Conservation (phyloP, 2,888 invertebrate genomes). For the Aspidiotus destructor region DNA sequence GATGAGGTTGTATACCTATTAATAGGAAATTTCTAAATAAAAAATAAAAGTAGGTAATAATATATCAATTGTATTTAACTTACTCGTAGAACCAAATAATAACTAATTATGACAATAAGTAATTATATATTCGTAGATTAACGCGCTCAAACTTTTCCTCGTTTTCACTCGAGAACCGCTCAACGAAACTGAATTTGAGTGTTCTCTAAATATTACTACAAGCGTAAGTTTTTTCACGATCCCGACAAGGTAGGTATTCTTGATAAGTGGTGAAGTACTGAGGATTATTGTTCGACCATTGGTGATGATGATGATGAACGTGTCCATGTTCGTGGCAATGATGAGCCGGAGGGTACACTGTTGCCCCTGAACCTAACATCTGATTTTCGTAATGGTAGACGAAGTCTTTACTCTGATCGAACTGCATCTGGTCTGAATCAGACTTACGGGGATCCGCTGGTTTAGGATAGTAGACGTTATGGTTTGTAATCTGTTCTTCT, state of each 20-base stretch:
- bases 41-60: too few relatives aligned
- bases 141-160: too few relatives aligned
- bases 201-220: slow-evolving; percentile 19
- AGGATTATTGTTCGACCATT: slow-evolving; percentile 15
- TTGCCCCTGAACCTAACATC: not conserved
- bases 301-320: slow-evolving; percentile 11
- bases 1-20: too few relatives aligned
- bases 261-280: slow-evolving; percentile 27
- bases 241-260: slow-evolving; percentile 17
- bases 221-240: slow-evolving; percentile 25
- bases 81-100: too few relatives aligned
- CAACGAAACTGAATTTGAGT: too few relatives aligned
- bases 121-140: too few relatives aligned
- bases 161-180: too few relatives aligned
- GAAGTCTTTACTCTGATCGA: not conserved
- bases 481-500: not conserved
- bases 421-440: not conserved
- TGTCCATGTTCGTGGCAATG: too few relatives aligned
- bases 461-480: not conserved
- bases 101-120: too few relatives aligned
- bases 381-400: not conserved
- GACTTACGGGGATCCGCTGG: not conserved
- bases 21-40: too few relatives aligned
- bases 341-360: not conserved
- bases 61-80: too few relatives aligned